Conservation (phyloP, 2,888 invertebrate genomes). For the Parasteatoda lunata region DNA sequence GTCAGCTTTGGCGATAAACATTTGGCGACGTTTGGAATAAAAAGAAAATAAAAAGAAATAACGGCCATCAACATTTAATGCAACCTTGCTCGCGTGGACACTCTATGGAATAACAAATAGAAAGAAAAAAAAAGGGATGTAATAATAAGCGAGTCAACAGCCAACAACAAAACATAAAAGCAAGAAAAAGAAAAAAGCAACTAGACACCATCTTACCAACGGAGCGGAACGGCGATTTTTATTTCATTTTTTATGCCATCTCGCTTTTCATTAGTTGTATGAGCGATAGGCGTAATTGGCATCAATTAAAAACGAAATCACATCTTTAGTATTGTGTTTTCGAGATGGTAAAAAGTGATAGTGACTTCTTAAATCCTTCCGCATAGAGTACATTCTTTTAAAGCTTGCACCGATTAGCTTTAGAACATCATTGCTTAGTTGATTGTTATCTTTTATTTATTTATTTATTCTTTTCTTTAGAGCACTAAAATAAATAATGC, state of each 20-base stretch:
- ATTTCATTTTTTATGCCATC: not conserved
- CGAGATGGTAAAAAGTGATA: not conserved
- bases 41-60: not conserved
- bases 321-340: constrained; percentile 1
- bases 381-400: no score
- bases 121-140: constrained; percentile 29
- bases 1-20: not conserved
- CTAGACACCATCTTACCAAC: not conserved
- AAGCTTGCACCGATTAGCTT: no score
- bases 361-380: no score
- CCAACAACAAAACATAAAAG: not conserved
- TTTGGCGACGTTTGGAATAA: constrained; percentile 8
- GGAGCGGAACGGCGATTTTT: not conserved
- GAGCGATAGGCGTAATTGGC: constrained; percentile 38
- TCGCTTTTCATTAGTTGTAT: not conserved
- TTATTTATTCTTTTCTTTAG: no score
- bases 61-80: not conserved
- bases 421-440: no score
- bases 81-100: constrained; percentile 59
- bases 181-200: not conserved
- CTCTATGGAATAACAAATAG: constrained; percentile 39
- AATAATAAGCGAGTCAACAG: constrained; percentile 3
- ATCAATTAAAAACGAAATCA: constrained; percentile 53
- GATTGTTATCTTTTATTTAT: no score
- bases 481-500: no score